Percentiles rank a stretch among this genome's conserved stretches.
Evolutionary conservation across 2,888 invertebrate species (phyloP).

Genomic region (Buathra laborator): DNA sequence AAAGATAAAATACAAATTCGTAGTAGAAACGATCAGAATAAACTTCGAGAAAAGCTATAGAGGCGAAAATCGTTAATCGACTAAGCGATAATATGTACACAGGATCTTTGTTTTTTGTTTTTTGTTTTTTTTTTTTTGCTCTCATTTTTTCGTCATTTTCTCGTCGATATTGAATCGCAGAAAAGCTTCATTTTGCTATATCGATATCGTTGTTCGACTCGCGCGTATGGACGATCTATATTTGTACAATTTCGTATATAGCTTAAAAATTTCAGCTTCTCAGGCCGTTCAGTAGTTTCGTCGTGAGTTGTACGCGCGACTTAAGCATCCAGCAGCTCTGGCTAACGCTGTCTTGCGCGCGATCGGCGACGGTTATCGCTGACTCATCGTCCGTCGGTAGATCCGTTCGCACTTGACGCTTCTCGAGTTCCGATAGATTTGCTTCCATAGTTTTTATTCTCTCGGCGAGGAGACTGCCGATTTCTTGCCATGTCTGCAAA

Average conservation of each 20-base stretch:
- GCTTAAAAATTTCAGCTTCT: conserved; percentile 80
- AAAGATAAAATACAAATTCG: neutral
- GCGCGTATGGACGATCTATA: conserved; percentile 71
- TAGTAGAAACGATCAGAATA: neutral
- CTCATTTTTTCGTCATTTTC: conserved; percentile 16
- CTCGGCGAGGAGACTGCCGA: conserved; percentile 77
- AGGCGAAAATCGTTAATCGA: conserved; percentile 26
- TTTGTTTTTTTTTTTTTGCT: conserved; percentile 2
- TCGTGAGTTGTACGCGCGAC: conserved; percentile 78
- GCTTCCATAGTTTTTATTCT: conserved; percentile 78
- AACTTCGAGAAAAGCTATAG: conserved; percentile 1
- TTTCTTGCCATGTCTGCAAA: conserved; percentile 79
- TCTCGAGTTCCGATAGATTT: conserved; percentile 78
- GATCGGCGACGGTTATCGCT: conserved; percentile 75
- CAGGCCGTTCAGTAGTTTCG: conserved; percentile 80
- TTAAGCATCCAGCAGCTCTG: conserved; percentile 81
- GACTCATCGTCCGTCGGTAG: conserved; percentile 75
- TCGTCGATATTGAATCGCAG: conserved; percentile 14
- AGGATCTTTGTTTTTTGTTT: conserved; percentile 18
- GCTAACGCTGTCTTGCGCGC: conserved; percentile 79
- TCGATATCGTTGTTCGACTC: conserved; percentile 25
- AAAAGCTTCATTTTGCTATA: neutral
- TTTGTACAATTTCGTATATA: conserved; percentile 76
- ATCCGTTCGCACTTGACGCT: conserved; percentile 78
- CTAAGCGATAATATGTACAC: conserved; percentile 54